Conservation (phyloP, 2,888 invertebrate species). For the Scrobipalpa atriplicella region DNA sequence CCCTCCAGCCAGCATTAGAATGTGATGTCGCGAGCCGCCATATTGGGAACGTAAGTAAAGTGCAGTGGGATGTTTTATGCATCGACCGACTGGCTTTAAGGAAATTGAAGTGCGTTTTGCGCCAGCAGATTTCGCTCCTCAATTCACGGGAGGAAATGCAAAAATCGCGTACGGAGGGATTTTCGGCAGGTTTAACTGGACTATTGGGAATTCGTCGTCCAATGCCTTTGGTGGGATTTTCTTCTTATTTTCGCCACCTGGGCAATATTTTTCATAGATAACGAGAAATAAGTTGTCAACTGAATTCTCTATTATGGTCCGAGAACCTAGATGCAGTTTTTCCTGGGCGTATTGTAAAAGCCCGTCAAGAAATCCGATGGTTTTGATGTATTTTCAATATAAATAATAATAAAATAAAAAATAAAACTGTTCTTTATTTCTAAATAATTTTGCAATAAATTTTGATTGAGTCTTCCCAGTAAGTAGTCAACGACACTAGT, state of each 20-base stretch:
- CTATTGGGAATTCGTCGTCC: background rate
- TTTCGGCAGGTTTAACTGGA: background rate
- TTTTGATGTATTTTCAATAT: no score
- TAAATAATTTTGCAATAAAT: no score
- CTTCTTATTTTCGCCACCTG: background rate
- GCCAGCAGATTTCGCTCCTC: slow-evolving; percentile 10
- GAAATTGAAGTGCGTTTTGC: slow-evolving; percentile 24
- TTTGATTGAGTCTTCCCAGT: no score
- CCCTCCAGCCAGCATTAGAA: slow-evolving; percentile 10
- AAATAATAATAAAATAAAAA: no score
- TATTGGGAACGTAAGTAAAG: slow-evolving; percentile 20
- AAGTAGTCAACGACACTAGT: no score
- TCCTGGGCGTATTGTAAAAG: no score
- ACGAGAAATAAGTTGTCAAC: no score
- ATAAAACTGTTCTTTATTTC: no score
- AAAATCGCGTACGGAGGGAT: slow-evolving; percentile 5
- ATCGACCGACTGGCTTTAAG: slow-evolving; percentile 22
- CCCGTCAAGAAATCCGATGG: no score
- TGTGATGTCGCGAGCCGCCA: slow-evolving; percentile 23
- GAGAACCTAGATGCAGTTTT: no score
- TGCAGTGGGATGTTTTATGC: slow-evolving; percentile 24
- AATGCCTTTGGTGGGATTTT: background rate
- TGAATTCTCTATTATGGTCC: no score
- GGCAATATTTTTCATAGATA: no score
- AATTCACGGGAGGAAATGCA: slow-evolving; percentile 12